Conservation (phyloP, 2,113 vertebrate genomes). For the Ornithorhynchus anatinus region DNA sequence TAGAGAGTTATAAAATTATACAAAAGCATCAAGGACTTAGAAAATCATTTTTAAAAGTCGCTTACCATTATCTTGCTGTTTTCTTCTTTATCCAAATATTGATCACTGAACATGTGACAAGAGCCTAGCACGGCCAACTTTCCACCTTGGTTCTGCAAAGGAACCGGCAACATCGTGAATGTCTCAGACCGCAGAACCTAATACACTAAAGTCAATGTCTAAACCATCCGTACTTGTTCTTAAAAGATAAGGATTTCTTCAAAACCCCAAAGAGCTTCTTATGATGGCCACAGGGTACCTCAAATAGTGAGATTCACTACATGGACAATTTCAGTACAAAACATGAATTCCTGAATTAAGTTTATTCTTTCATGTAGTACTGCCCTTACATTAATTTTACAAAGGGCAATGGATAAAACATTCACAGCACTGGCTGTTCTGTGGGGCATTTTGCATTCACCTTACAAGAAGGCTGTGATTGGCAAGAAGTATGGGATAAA, state of each 20-base stretch:
- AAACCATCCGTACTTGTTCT: too few relatives aligned
- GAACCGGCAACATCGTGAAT: conserved; percentile 20
- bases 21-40: too few relatives aligned
- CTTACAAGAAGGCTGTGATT: too few relatives aligned
- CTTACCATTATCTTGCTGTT: conserved; percentile 94
- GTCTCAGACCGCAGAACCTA: neutral
- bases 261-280: too few relatives aligned
- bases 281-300: neutral
- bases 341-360: neutral
- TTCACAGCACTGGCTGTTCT: too few relatives aligned
- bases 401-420: too few relatives aligned
- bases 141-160: conserved; percentile 78
- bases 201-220: too few relatives aligned
- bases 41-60: neutral
- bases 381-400: too few relatives aligned
- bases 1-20: too few relatives aligned
- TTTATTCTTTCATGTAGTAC: neutral
- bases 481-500: too few relatives aligned
- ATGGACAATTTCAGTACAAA: rapidly evolving
- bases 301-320: neutral
- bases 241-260: too few relatives aligned
- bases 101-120: conserved; percentile 95
- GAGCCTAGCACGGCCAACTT: conserved; percentile 92
- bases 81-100: conserved; percentile 97
- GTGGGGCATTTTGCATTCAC: too few relatives aligned